Conservation (phyloP, 1,140 invertebrate genomes). For the Choristoneura fumiferana region DNA sequence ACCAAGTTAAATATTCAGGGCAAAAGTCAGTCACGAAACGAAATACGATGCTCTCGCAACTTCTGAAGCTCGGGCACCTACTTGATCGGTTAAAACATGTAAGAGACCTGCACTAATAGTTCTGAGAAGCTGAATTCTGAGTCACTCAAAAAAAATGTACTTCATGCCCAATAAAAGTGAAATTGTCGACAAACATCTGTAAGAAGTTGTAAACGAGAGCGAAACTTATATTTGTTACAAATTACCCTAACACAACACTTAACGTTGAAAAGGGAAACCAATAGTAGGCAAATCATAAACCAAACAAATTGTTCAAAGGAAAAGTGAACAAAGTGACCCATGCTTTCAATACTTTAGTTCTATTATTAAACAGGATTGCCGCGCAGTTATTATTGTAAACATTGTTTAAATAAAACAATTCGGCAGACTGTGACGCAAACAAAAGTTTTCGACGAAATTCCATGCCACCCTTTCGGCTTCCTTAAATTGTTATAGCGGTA, state of each 20-base stretch:
- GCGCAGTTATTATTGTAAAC: slow-evolving; percentile 70
- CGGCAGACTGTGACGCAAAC: slow-evolving; percentile 49
- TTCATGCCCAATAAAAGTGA: not conserved
- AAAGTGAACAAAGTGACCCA: slow-evolving; percentile 29
- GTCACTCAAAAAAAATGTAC: too few relatives aligned
- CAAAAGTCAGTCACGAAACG: slow-evolving; percentile 67
- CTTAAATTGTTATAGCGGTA: slow-evolving; percentile 74
- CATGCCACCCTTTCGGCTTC: slow-evolving; percentile 65
- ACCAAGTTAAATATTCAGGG: slow-evolving; percentile 63
- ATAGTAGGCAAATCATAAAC: slow-evolving; percentile 43
- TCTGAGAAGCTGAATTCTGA: too few relatives aligned
- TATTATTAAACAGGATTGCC: slow-evolving; percentile 63
- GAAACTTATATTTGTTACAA: slow-evolving; percentile 41
- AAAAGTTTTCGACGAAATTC: slow-evolving; percentile 69
- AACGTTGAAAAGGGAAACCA: slow-evolving; percentile 47
- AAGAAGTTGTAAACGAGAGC: slow-evolving; percentile 40
- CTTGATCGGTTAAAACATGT: slow-evolving; percentile 21
- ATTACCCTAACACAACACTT: slow-evolving; percentile 32
- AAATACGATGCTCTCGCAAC: slow-evolving; percentile 35
- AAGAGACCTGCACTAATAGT: too few relatives aligned
- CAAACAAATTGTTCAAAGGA: slow-evolving; percentile 54
- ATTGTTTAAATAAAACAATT: slow-evolving; percentile 74
- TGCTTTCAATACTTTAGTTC: slow-evolving; percentile 46
- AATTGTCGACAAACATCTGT: not conserved
- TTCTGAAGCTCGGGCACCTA: slow-evolving; percentile 34